These are phyloP conservation scores for Proterorhinus semilunaris DNA, from an alignment of 2,113 vertebrate species.

Conservation along the genomic window DNA sequence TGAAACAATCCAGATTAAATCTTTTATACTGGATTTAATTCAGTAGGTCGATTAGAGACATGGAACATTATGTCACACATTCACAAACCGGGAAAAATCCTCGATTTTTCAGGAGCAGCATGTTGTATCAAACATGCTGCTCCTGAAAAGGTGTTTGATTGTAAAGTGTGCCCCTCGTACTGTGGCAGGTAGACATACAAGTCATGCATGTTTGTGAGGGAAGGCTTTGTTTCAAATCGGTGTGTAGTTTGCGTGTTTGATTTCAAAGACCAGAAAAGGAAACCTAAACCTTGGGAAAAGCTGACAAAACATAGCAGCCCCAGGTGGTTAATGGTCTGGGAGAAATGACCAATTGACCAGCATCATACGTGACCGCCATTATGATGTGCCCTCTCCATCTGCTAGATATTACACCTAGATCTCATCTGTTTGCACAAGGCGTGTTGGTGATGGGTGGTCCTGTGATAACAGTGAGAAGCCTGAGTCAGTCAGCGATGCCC, in stretches of 20 bases:
- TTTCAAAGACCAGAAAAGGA: slow-evolving; percentile 77
- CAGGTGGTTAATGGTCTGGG: slow-evolving; percentile 80
- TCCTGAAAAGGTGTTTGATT: neutral
- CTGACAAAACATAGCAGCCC: slow-evolving; percentile 78
- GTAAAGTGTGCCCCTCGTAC: neutral
- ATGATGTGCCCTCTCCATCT: slow-evolving; percentile 72
- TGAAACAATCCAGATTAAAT: no score
- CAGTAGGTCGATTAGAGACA: no score
- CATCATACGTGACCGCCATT: slow-evolving; percentile 64
- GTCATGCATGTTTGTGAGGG: slow-evolving; percentile 51
- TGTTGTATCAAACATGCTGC: no score
- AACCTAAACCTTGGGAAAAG: slow-evolving; percentile 73
- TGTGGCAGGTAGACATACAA: neutral
- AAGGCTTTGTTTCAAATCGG: slow-evolving; percentile 50
- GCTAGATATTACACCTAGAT: slow-evolving; percentile 76
- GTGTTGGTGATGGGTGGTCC: slow-evolving; percentile 77
- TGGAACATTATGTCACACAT: no score
- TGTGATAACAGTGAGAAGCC: slow-evolving; percentile 61
- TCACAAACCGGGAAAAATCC: no score
- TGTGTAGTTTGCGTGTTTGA: slow-evolving; percentile 50
- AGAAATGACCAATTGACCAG: slow-evolving; percentile 80
- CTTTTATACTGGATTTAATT: no score
- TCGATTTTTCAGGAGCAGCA: no score
- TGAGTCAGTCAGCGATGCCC: slow-evolving; percentile 56
- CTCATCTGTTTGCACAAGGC: slow-evolving; percentile 72